Evolutionary conservation across 2,888 invertebrate species (phyloP), one percentile per base, ranked within the genome.

Genomic region (Brenthis hecate): DNA sequence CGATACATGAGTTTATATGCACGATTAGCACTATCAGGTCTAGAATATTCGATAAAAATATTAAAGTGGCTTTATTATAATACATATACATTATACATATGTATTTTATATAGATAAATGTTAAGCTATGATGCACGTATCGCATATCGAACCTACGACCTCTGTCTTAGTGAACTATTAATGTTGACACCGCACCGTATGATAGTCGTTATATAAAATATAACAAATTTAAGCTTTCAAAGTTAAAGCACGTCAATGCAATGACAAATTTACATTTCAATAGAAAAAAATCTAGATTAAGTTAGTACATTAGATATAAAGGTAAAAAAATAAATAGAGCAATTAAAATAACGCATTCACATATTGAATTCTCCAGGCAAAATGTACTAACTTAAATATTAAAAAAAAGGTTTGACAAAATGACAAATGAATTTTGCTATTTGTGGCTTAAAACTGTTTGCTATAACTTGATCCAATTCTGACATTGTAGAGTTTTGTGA

Each of bases 311-410:
- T 50, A 50, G 28, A 60, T 32, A 6, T n/a, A 28, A 60, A n/a
- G n/a, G n/a, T 58, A 58, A n/a, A 48, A 53, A 23, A 60, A 58
- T 58, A 48, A 48, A 58, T 58, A 58, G 58, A 58, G 13, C 11
- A 60, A 28, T 60, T 14, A n/a, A 5, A 48, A 14, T 48, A 3
- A 5, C 6, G 47, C 11, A 14, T 47, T 13, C 8, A 14, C 14
- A 47, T 47, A 14, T 8, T 13, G 23, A 23, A 19, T 19, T 3
- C 3, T 3, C 3, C 14, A n/a, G 47, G 23, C 3, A 1, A 60
- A 48, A 60, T 13, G 13, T 2, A 13, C 1, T 14, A 19, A 57
- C 8, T 19, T 0, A 23, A 57, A 4, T n/a, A n/a, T 5, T 36
- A 16, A n/a, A 53, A 16, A 53, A 13, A 50, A 50, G 0, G 4